These are phyloP conservation scores for Syncerus caffer DNA, from an alignment of 2,797 vertebrate genomes.

Conservation along the genomic window DNA sequence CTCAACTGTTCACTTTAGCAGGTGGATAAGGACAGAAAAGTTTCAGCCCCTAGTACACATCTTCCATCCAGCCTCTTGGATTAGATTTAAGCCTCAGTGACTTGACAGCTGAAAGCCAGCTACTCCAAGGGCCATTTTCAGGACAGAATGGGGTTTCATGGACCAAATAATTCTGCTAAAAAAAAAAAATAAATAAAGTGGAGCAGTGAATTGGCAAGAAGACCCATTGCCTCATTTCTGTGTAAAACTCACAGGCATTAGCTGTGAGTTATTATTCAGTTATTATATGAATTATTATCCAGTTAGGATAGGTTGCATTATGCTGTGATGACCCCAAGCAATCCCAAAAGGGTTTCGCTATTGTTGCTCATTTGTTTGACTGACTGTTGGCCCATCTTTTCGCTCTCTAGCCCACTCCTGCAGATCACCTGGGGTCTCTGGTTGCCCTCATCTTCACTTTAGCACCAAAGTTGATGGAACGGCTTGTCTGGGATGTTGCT, in stretches of 20 bases:
- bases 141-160: background rate
- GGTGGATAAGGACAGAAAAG: background rate
- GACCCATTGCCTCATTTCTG: background rate
- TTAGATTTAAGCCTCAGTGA: background rate
- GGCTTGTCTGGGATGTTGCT: background rate
- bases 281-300: too few species aligned
- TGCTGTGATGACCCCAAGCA: background rate
- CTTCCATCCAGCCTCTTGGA: background rate
- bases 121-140: background rate
- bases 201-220: background rate
- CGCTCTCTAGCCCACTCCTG: background rate
- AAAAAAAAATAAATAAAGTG: background rate
- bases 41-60: background rate
- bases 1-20: background rate
- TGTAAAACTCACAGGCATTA: background rate
- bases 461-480: background rate
- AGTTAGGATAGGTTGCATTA: accelerated
- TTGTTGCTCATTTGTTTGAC: background rate
- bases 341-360: background rate
- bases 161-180: background rate
- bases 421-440: background rate
- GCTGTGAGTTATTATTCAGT: too few species aligned
- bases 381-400: background rate
- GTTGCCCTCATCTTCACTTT: background rate
- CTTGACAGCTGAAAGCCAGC: background rate